phyloP scores from a whole-genome alignment of 2,888 invertebrate genomes.

The Polyploca ridens region DNA sequence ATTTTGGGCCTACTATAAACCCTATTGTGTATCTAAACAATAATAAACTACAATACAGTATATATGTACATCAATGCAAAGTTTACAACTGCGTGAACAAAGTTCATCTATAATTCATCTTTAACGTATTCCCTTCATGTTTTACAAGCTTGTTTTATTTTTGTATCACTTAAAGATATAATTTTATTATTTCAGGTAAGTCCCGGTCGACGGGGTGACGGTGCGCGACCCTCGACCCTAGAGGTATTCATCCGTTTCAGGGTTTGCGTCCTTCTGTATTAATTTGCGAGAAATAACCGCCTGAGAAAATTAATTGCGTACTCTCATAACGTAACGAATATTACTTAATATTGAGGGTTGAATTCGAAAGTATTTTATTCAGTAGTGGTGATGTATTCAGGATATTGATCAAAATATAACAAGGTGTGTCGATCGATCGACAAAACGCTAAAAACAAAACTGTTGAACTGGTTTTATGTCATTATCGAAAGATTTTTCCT shows the following conservation, averaged over 20 bases:
- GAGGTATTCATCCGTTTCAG: constrained; percentile 19
- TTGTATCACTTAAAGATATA: not conserved
- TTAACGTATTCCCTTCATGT: not conserved
- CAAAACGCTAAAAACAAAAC: no score
- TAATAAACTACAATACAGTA: no score
- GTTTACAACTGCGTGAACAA: not conserved
- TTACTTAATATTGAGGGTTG: not conserved
- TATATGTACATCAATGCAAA: no score
- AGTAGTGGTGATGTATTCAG: no score
- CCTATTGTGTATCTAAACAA: no score
- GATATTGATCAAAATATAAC: no score
- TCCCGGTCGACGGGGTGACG: constrained; percentile 4
- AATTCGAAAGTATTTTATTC: no score
- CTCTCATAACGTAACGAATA: constrained; percentile 13
- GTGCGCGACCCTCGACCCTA: not conserved
- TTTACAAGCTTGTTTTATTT: not conserved
- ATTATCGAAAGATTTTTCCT: no score
- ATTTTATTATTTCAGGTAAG: constrained; percentile 47
- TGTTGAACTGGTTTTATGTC: no score
- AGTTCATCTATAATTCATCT: not conserved
- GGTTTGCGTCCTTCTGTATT: constrained; percentile 15
- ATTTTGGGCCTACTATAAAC: no score
- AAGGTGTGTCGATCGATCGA: no score
- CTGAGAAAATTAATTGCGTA: constrained; percentile 17
- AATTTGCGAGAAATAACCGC: constrained; percentile 15